Conservation (phyloP, 2,113 vertebrate species). For the Alethe diademata region DNA sequence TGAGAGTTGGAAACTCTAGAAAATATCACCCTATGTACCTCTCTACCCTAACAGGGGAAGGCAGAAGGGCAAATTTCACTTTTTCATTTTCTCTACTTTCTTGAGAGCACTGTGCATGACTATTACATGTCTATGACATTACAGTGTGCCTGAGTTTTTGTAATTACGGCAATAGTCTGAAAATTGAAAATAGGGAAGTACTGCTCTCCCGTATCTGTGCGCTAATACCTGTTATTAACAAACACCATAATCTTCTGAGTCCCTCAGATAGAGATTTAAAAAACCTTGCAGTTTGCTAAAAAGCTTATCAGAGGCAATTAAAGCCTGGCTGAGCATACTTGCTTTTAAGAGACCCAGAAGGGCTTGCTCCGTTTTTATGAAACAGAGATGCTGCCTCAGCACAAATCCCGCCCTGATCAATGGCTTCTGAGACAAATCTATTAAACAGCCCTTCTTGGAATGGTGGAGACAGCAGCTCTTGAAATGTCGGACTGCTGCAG, state of each 20-base stretch:
- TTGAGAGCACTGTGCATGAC: background rate
- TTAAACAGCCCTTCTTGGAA: background rate
- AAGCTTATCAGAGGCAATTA: constrained; percentile 26
- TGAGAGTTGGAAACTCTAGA: background rate
- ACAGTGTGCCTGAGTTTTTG: background rate
- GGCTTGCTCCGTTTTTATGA: background rate
- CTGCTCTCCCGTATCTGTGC: background rate
- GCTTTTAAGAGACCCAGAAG: background rate
- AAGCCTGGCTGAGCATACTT: background rate
- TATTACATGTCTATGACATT: background rate
- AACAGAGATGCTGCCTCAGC: background rate
- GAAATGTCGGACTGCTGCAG: background rate
- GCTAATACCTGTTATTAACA: background rate
- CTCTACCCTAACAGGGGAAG: background rate
- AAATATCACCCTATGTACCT: background rate
- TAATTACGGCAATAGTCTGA: background rate
- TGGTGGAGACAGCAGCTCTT: background rate
- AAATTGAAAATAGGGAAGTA: background rate
- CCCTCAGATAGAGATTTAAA: background rate
- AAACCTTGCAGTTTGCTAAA: background rate
- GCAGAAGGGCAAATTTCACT: background rate
- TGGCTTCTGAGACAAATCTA: background rate
- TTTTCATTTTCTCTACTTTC: background rate
- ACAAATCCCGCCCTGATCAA: background rate
- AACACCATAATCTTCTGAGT: background rate